Base-by-base conservation (phyloP, 1,140 invertebrate species). In the Pseudomyrmex dendroicus region DNA sequence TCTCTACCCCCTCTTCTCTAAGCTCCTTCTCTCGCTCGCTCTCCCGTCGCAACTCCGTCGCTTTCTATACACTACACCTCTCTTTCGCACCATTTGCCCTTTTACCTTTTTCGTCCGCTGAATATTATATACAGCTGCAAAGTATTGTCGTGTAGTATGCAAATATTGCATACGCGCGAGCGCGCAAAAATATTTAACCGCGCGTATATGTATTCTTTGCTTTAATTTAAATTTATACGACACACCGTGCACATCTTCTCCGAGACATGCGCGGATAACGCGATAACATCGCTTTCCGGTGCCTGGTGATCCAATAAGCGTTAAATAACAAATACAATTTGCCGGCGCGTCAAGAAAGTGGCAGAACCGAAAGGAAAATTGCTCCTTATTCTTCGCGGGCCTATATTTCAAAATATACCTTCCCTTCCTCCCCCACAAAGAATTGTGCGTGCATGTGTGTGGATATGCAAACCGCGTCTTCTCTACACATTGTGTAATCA, bases 121-220 rank as follows among this genome's bases (percentile, higher is more conserved):
- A 52, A 78, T 70, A 70, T 80, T 80, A 70, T 72, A 78, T 70
- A 70, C 59, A 70, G 52, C 64, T 70, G 15, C 76, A 59, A 35
- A 70, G 76, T 80, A 80, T 80, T 70, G 54, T 54, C 76, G n/a
- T 70, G 66, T 80, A 70, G 66, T 70, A 70, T 70, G 76, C 64
- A 80, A 80, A 70, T 80, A 80, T 68, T 46, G 54, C 76, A 15
- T 22, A 48, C 44, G 66, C 52, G 44, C 66, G 35, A 20, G 52
- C 25, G 48, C 52, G 57, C 52, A 70, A 59, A 70, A 70, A 50
- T 80, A 44, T 70, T 78, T 70, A 13, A 48, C 17, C 63, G n/a
- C 5, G 35, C 35, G 35, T 35, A 35, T 35, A 35, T 78, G 48
- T 68, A 66, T 66, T 17, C 59, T 67, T 78, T 72, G 48, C 25